Base-by-base conservation (phyloP, 2,888 invertebrate genomes). In the Torymus texanus region DNA sequence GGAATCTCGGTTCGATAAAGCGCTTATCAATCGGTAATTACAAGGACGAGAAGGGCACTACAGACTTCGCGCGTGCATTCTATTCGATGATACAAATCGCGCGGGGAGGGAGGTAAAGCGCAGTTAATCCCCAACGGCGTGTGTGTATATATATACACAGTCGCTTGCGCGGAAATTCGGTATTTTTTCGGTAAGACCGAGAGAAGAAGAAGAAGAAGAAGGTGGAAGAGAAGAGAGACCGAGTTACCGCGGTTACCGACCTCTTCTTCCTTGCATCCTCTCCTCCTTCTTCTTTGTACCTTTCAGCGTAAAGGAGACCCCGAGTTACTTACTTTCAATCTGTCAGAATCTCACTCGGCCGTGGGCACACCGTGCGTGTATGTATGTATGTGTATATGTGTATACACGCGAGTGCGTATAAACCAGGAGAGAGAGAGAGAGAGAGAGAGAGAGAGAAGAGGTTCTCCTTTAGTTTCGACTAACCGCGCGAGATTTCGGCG, bases 301-400 rank as follows among this genome's bases (percentile, higher is more conserved):
- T 79, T 78, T 78, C 72, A 68, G 75, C 75, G 61, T 67, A 51
- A 62, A 67, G 72, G 72, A 72, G 66, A 55, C 58, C 66, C 66
- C 72, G 80, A 79, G 74, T 79, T 79, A 81, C 78, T 81, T 81
- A 81, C 78, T 81, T 81, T 81, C 76, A 81, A 81, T 81, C 81
- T 79, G 81, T 81, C 81, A 81, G 79, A 81, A 81, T 81, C 81
- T 81, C 81, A 73, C 81, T 76, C 62, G 63, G 65, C 41, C 41
- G 41, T 41, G 41, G 8, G 41, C 41, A 8, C 41, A 8, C 41
- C n/a, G n/a, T n/a, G n/a, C n/a, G n/a, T n/a, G 41, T 8, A 8
- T 8, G 5, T 8, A 8, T 41, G 8, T 41, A 8, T 8, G 41
- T 41, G 29, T 5, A 8, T 29, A 8, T 41, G 8, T 41, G 8